Evolutionary conservation across 2,888 invertebrate species (phyloP).

Genomic region (Germaria angustata): DNA sequence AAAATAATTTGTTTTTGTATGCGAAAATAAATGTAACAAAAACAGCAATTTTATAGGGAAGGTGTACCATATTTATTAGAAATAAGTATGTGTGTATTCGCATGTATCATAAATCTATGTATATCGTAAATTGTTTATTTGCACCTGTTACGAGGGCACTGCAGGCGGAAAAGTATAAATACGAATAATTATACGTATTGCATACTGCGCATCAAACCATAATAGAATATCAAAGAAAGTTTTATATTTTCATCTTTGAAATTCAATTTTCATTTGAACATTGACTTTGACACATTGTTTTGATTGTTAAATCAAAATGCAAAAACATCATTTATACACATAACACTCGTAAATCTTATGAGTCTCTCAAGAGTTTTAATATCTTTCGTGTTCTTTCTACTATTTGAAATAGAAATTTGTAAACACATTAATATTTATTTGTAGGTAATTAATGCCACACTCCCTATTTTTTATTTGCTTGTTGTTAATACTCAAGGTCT

Average conservation of each 20-base stretch:
- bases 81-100: too few species aligned
- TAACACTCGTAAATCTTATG: background rate
- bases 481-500: background rate
- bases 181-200: background rate
- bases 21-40: background rate
- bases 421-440: background rate
- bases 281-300: constrained; percentile 12
- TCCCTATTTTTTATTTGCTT: background rate
- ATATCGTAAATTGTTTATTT: constrained; percentile 30
- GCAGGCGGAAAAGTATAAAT: background rate
- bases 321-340: background rate
- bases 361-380: background rate
- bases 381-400: background rate
- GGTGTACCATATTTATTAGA: constrained; percentile 23
- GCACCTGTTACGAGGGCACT: constrained; percentile 37
- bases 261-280: background rate
- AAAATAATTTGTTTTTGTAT: constrained; percentile 39
- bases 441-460: background rate
- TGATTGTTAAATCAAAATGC: background rate
- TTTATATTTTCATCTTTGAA: constrained; percentile 9
- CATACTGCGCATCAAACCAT: constrained; percentile 37
- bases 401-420: background rate
- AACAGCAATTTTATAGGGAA: constrained; percentile 24
- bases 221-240: constrained; percentile 11
- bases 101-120: too few species aligned